Base-by-base conservation (phyloP, 64 coral and sea anemone genomes). In the Anthopleura sola region DNA sequence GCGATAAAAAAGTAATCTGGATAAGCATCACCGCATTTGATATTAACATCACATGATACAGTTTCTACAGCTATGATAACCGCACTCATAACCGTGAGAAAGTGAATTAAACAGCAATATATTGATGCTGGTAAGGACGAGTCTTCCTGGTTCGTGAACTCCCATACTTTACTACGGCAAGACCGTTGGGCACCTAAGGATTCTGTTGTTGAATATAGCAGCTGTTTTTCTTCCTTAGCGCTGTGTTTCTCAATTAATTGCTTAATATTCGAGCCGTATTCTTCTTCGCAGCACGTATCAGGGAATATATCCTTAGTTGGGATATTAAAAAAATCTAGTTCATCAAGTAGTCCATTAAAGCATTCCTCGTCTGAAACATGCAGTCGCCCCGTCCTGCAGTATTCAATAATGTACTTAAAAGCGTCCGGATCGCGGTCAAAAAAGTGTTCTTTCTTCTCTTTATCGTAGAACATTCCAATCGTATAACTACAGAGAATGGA, bases 371-470 rank as follows among this genome's bases (percentile, higher is more conserved):
- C 76, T 11, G 88, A 90, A 21, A 90, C 89, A 36, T 94, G 93
- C 40, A 94, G 80, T 60, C 86, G 79, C 15, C 93, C 93, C 5
- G 84, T 94, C 34, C 85, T 83, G 54, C 86, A 94, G 37, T 90
- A 94, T 31, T 86, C 85, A 13, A 94, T 47, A 2, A 94, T 87
- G 53, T 94, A 87, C 11, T 78, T 77, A 40, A 94, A 94, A 7
- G 89, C 78, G 15, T 86, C 84, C 8, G 93, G 93, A 36, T 94
- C 93, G 19, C 93, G 84, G 60, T 94, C 85, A 51, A 94, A 94
- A 36, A 94, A 86, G 55, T 84, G 90, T 36, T 94, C 93, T 32
- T 53, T 82, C 20, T 92, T 92, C 23, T 92, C 62, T 23, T 92
- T 83, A 24, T 92, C 90, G 69, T 87, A 92, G 49, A 74, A 92